phyloP scores from a whole-genome alignment of 2,797 vertebrate species.

The Nyctalus aviator region DNA sequence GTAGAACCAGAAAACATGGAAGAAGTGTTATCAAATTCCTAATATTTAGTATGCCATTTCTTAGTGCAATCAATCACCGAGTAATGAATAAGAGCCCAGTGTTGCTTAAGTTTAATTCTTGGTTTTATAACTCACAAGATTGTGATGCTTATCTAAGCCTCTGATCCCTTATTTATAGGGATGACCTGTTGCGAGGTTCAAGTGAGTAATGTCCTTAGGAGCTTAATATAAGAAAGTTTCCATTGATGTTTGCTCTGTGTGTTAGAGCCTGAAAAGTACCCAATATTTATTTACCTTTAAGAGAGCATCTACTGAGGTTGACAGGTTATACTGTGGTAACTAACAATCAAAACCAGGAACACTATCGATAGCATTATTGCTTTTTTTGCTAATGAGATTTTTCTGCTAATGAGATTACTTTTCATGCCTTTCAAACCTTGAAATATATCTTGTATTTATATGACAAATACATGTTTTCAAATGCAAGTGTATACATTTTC shows the following conservation, averaged over 20 bases:
- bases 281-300: conserved; percentile 17
- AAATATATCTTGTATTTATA: neutral
- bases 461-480: neutral
- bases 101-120: conserved; percentile 20
- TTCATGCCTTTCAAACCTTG: neutral
- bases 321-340: neutral
- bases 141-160: neutral
- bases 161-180: neutral
- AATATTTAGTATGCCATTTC: conserved; percentile 39
- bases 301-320: neutral
- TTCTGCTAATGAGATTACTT: neutral
- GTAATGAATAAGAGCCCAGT: neutral
- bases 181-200: conserved; percentile 7
- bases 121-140: neutral
- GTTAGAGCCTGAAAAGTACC: neutral
- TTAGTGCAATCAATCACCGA: neutral
- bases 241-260: conserved; percentile 7
- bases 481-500: neutral
- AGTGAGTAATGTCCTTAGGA: neutral
- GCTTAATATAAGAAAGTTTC: neutral
- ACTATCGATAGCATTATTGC: neutral
- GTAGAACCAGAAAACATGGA: conserved; percentile 5
- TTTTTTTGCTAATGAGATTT: neutral
- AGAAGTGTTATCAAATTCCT: conserved; percentile 28
- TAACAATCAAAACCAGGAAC: neutral